Base-by-base conservation (phyloP, 2,888 invertebrate species). In the Rhogogaster chlorosoma region DNA sequence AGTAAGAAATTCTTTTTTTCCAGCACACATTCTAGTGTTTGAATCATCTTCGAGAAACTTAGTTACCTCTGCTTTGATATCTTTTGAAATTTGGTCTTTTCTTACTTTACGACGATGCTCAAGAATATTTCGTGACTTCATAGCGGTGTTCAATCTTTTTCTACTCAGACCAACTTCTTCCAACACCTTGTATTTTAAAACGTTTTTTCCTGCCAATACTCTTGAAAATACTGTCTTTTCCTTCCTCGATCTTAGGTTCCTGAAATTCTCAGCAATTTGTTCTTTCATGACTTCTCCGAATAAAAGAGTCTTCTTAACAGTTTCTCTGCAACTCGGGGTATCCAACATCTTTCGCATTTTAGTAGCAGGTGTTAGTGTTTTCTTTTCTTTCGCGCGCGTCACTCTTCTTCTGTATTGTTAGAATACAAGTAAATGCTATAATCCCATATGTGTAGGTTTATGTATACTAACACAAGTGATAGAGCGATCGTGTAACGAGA, bases 1-100 rank as follows among this genome's bases (percentile, higher is more conserved):
- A 2, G 75, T 75, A 15, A 26, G 22, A 42, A 38, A 75, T 26
- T 75, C 75, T 38, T 75, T 75, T 75, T 75, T 36, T 38, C 75
- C 75, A 36, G 75, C n/a, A 75, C 75, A 75, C 10, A 75, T 22
- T 10, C 75, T 29, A 29, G 15, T 36, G 42, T 75, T 38, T 18
- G 9, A 38, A n/a, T 75, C 75, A 38, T 38, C 18, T 75, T 75
- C 75, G 0, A 75, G 36, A 18, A 75, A 75, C 38, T 49, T 18
- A 9, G 7, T 49, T 5, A 18, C 49, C 9, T 3, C 49, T 49
- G 49, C 49, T 49, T 49, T 49, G 7, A 49, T 49, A 3, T 15
- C 2, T 49, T 75, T 5, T 18, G 38, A 38, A 75, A 75, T 75
- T 45, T 36, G 12, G 38, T 75, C 42, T 75, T 75, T 75, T 49